phyloP scores from a whole-genome alignment of 2,113 vertebrate genomes.

The Lathamus discolor region DNA sequence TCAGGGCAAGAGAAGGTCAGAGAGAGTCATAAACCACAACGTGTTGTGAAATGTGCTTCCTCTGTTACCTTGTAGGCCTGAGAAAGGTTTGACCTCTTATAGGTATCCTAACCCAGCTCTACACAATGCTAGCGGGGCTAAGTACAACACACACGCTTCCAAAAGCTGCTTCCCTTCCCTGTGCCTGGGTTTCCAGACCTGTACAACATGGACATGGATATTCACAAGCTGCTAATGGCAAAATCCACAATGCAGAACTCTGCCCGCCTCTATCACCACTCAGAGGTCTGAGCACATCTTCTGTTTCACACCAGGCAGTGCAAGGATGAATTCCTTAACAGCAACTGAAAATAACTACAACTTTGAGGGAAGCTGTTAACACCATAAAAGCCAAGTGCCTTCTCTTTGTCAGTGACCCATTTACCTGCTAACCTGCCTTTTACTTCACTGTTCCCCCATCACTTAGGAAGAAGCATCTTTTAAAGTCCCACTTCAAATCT shows the following conservation, averaged over 20 bases:
- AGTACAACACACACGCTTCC: background rate
- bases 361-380: background rate
- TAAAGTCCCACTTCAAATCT: background rate
- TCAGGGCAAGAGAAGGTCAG: slow-evolving; percentile 64
- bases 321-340: background rate
- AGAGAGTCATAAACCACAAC: slow-evolving; percentile 21
- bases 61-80: slow-evolving; percentile 13
- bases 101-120: slow-evolving; percentile 30
- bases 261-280: background rate
- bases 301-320: background rate
- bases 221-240: background rate
- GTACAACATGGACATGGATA: background rate
- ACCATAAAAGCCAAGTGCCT: background rate
- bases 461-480: background rate
- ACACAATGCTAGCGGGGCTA: background rate
- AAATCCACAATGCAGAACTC: background rate
- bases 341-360: background rate
- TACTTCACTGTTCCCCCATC: background rate
- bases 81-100: slow-evolving; percentile 56
- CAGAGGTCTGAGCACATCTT: background rate
- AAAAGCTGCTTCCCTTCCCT: background rate
- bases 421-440: background rate
- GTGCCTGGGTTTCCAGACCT: background rate
- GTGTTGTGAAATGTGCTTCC: slow-evolving; percentile 65
- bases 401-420: background rate